Percentiles rank a stretch among this genome's conserved stretches.
These are phyloP conservation scores for Periparus ater DNA, from an alignment of 2,797 vertebrate species.

Conservation along the genomic window DNA sequence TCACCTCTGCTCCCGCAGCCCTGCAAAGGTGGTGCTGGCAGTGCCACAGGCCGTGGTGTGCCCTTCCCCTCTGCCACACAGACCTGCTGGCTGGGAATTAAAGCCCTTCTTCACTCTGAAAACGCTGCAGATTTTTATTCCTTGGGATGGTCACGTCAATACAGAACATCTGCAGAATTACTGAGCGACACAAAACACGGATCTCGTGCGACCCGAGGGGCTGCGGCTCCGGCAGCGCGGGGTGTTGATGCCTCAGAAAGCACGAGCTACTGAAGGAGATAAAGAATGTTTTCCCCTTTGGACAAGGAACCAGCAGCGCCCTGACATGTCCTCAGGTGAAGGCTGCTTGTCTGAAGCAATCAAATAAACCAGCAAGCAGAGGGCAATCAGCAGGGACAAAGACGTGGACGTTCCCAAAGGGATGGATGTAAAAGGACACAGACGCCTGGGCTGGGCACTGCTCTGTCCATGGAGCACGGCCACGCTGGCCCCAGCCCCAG, in stretches of 20 bases:
- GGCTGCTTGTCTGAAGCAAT: slow-evolving; percentile 71
- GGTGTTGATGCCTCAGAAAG: slow-evolving; percentile 20
- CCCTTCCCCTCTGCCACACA: not conserved
- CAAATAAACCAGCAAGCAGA: slow-evolving; percentile 4
- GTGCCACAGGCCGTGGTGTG: fast-evolving
- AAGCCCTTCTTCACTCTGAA: not conserved
- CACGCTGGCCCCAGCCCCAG: fast-evolving
- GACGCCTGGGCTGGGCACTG: not conserved
- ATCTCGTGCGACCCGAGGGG: not conserved
- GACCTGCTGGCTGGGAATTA: fast-evolving
- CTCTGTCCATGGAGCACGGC: not conserved
- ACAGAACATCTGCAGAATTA: not conserved
- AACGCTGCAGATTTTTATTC: not conserved
- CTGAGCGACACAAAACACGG: fast-evolving
- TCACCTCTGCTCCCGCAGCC: not conserved
- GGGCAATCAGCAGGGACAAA: slow-evolving; percentile 52
- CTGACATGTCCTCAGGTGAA: slow-evolving; percentile 71
- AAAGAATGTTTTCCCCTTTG: slow-evolving; percentile 59
- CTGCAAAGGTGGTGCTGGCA: not conserved
- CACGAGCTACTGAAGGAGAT: slow-evolving; percentile 31
- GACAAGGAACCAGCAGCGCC: slow-evolving; percentile 59
- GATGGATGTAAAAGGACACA: not conserved
- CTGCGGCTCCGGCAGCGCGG: not conserved
- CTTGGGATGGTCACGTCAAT: fast-evolving
- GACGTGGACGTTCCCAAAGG: not conserved